A percentile compares a stretch with the other conserved stretches of the same genome.
Evolutionary conservation across 2,797 vertebrate species (phyloP).

Genomic region (Limosa lapponica): DNA sequence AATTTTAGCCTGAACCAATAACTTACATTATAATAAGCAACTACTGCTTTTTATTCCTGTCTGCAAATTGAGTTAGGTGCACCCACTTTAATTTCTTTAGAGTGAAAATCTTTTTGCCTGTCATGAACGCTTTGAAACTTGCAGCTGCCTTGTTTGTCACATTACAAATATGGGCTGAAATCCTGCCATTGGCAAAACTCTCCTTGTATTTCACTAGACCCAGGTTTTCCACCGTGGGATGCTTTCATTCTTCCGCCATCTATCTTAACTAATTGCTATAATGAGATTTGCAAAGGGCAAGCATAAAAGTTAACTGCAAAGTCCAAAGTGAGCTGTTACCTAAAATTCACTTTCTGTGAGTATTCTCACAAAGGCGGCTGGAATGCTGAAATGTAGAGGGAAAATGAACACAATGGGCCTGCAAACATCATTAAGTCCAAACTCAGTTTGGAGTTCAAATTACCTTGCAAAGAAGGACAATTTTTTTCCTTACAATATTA

Average conservation of each 20-base stretch:
- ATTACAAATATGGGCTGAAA: background rate
- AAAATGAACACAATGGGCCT: constrained; percentile 5
- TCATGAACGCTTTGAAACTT: background rate
- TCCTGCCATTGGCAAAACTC: background rate
- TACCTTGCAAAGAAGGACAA: background rate
- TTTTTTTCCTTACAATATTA: background rate
- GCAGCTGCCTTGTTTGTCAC: background rate
- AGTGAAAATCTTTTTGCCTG: background rate
- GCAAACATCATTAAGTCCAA: constrained; percentile 11
- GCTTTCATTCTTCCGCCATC: background rate
- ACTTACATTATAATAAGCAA: background rate
- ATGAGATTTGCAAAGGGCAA: constrained; percentile 41
- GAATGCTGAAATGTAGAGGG: background rate
- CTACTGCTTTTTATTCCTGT: background rate
- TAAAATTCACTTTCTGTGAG: constrained; percentile 20
- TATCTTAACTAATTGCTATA: constrained; percentile 39
- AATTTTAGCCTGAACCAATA: background rate
- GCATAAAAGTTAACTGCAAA: background rate
- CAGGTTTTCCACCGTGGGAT: background rate
- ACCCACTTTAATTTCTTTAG: background rate
- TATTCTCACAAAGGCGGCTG: background rate
- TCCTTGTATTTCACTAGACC: background rate
- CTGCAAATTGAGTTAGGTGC: background rate
- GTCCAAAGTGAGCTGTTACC: constrained; percentile 24
- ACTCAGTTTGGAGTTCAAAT: constrained; percentile 13